Percentiles rank a stretch among this genome's conserved stretches.
phyloP scores from a whole-genome alignment of 2,888 invertebrate species.

The Phengaris alcon region DNA sequence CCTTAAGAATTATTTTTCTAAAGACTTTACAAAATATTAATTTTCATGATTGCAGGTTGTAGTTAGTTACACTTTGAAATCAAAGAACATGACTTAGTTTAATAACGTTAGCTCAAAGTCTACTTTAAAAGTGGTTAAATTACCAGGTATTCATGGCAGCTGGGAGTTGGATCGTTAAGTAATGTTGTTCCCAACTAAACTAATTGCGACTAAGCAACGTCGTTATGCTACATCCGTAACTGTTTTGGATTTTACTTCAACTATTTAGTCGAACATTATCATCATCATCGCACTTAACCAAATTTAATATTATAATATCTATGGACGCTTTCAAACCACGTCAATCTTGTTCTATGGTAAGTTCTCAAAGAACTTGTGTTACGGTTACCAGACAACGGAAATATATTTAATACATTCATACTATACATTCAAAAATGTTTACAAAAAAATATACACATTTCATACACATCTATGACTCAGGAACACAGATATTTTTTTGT shows the following conservation, averaged over 20 bases:
- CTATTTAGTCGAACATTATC: conserved; percentile 5
- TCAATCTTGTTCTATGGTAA: no score
- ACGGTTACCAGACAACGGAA: no score
- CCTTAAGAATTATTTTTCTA: no score
- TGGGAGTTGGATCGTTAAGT: conserved; percentile 11
- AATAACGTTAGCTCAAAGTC: conserved; percentile 11
- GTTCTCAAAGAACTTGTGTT: no score
- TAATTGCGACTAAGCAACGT: conserved; percentile 24
- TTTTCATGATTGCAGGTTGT: neutral
- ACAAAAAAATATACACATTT: no score
- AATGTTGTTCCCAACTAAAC: conserved; percentile 23
- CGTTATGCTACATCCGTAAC: conserved; percentile 17
- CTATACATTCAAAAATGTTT: no score
- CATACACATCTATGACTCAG: no score
- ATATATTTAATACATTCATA: no score
- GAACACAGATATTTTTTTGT: no score
- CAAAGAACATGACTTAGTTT: conserved; percentile 1
- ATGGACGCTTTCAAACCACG: no score
- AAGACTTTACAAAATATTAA: no score
- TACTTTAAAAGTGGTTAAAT: conserved; percentile 27
- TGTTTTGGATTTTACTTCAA: conserved; percentile 13
- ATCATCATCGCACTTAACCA: neutral
- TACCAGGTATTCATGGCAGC: conserved; percentile 24
- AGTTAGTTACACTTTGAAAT: neutral
- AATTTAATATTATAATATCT: no score